phyloP scores from a whole-genome alignment of 2,888 invertebrate genomes.

The Falcaria lacertinaria region DNA sequence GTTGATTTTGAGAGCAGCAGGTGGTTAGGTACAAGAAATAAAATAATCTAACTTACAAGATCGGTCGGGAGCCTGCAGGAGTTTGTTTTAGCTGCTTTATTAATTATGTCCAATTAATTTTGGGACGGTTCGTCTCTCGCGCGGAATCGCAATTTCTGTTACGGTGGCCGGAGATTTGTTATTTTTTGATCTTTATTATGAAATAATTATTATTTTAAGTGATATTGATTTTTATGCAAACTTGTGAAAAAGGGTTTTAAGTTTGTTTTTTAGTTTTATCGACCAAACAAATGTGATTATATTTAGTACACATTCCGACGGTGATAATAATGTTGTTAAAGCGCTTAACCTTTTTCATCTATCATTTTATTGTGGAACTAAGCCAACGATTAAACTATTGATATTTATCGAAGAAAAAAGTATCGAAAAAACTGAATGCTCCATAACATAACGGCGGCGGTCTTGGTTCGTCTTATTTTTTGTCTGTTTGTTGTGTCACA shows the following conservation, averaged over 20 bases:
- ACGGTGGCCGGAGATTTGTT: slow-evolving; percentile 43
- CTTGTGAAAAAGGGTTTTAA: too few relatives aligned
- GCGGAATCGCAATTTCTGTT: slow-evolving; percentile 51
- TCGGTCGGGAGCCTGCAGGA: slow-evolving; percentile 64
- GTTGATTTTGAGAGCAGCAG: slow-evolving; percentile 7
- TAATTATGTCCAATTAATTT: slow-evolving; percentile 79
- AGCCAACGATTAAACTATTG: neutral
- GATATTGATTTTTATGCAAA: too few relatives aligned
- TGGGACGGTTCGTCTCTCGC: slow-evolving; percentile 55
- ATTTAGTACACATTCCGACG: too few relatives aligned
- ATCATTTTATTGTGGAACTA: neutral
- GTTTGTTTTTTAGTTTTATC: too few relatives aligned
- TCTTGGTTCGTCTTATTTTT: slow-evolving; percentile 15
- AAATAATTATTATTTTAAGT: too few relatives aligned
- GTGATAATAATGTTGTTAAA: too few relatives aligned
- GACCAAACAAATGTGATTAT: too few relatives aligned
- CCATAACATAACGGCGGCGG: slow-evolving; percentile 23
- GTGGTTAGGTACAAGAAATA: slow-evolving; percentile 46
- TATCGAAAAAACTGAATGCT: slow-evolving; percentile 31
- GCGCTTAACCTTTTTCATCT: slow-evolving; percentile 23
- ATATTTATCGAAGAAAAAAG: slow-evolving; percentile 15
- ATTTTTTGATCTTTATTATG: too few relatives aligned
- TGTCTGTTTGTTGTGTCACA: slow-evolving; percentile 54
- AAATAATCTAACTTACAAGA: slow-evolving; percentile 62
- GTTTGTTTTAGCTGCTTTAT: slow-evolving; percentile 74